Evolutionary conservation across 2,113 vertebrate species (phyloP), one percentile per base, ranked within the genome.

Genomic region (Bambusicola thoracicus): DNA sequence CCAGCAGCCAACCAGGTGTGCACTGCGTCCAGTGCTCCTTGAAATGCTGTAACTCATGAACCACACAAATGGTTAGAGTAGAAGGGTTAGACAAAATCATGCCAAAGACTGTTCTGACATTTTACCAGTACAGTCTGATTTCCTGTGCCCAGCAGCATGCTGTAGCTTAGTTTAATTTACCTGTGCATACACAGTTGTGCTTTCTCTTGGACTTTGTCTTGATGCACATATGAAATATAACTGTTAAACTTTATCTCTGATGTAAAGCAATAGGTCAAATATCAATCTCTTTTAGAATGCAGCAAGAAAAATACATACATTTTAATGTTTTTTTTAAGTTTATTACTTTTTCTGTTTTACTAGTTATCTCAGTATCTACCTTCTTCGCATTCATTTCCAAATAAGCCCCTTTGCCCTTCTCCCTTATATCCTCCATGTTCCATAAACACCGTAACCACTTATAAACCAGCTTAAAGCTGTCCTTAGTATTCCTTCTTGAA

Each of bases 1-100:
- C 6, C 0, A 0, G 6, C 25, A 36, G 20, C 6, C 2, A 4
- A 0, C 4, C 30, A n/a, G 25, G 8, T 8, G 10, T 1, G 21
- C 16, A 11, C 36, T 66, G 55, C 2, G 10, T 69, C 15, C 21
- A 56, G 5, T 5, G n/a, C 10, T 1, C 9, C 25, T 24, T 41
- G 70, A 55, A 77, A 38, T 17, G 14, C 34, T 69, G 40, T 18
- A 55, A 30, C 49, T 62, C 36, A 1, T 13, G 44, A 80, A 1
- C 59, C 58, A 0, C 22, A 18, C 21, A 6, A 21, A 1, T 15
- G 16, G 34, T 49, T 25, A 40, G 10, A 11, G 12, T 59, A 55
- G 34, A 55, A 61, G 32, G 61, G 17, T 2, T 59, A 59, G 69
- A 44, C 20, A 40, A 40, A 69, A 44, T 12, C 29, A 3, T 10